Evolutionary conservation across 2,113 vertebrate species (phyloP).

Genomic region (Lamprotornis superbus): DNA sequence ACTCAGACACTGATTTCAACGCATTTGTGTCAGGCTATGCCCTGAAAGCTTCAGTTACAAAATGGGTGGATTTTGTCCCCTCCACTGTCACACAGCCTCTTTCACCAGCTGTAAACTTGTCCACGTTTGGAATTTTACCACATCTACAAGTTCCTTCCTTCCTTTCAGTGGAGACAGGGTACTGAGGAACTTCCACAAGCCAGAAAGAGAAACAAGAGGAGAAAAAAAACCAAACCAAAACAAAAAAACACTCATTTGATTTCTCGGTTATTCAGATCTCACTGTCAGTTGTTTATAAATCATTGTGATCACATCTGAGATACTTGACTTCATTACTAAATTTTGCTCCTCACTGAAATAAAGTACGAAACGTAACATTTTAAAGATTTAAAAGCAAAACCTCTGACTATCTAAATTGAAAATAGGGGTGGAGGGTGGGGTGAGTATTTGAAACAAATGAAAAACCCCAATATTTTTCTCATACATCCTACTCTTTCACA

Average conservation of each 20-base stretch:
- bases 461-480: background rate
- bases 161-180: background rate
- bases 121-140: background rate
- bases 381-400: background rate
- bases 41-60: background rate
- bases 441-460: background rate
- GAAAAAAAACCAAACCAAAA: background rate
- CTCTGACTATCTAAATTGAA: background rate
- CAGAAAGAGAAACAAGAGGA: background rate
- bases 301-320: background rate
- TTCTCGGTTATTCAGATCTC: background rate
- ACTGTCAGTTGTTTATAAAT: background rate
- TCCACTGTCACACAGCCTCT: background rate
- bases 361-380: accelerated
- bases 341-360: background rate
- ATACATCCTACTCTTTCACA: background rate
- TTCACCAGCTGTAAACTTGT: background rate
- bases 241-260: background rate
- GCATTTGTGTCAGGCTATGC: background rate
- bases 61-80: background rate
- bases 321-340: background rate
- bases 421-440: accelerated
- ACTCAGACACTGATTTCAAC: accelerated
- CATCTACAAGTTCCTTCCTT: background rate
- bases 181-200: background rate